Conservation (phyloP, 2,113 vertebrate genomes). For the Engystomops pustulosus region DNA sequence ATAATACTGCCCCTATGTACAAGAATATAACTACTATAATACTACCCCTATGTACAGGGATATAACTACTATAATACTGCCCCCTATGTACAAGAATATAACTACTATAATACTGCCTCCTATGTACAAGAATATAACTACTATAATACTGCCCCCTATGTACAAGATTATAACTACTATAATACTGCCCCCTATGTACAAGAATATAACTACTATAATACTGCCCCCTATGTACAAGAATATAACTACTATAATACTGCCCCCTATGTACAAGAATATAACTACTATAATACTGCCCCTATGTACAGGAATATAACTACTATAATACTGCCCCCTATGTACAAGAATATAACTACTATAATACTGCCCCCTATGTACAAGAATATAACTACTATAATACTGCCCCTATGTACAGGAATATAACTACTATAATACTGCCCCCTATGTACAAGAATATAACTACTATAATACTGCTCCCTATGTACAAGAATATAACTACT, state of each 20-base stretch:
- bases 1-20: background rate
- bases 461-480: slow-evolving; percentile 15
- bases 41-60: background rate
- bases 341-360: slow-evolving; percentile 11
- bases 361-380: slow-evolving; percentile 4
- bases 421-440: background rate
- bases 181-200: background rate
- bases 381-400: slow-evolving; percentile 8
- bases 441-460: background rate
- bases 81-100: no score
- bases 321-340: background rate
- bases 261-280: background rate
- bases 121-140: no score
- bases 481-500: slow-evolving; percentile 6
- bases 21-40: background rate
- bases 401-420: background rate
- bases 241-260: slow-evolving; percentile 8
- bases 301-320: slow-evolving; percentile 8
- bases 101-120: no score
- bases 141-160: background rate
- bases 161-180: background rate
- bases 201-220: background rate
- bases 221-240: background rate
- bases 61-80: background rate
- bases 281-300: slow-evolving; percentile 3